Percentiles rank a stretch among this genome's conserved stretches.
These are phyloP conservation scores for Bos indicus DNA, from an alignment of 2,113 vertebrate species.

Conservation along the genomic window DNA sequence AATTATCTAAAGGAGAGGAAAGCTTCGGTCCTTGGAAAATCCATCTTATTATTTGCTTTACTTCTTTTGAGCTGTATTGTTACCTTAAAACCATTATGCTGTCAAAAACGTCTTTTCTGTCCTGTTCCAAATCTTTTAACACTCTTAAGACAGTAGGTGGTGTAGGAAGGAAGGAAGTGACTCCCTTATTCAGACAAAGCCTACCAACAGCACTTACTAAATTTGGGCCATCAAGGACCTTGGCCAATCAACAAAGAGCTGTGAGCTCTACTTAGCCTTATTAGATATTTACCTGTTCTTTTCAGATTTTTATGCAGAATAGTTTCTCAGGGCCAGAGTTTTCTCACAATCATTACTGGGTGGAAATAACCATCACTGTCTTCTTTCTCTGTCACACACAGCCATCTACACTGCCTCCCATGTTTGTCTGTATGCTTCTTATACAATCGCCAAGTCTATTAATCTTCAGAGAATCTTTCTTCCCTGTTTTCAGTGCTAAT, in stretches of 20 bases:
- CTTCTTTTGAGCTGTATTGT: conserved; percentile 55
- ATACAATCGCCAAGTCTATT: not conserved
- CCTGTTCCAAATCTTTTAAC: conserved; percentile 63
- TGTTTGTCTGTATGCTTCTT: not conserved
- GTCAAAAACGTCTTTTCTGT: conserved; percentile 71
- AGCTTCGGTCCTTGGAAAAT: conserved; percentile 53
- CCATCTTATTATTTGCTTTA: conserved; percentile 42
- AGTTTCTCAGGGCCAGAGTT: not conserved
- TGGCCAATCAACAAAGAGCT: conserved; percentile 1
- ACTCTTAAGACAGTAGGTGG: conserved; percentile 61
- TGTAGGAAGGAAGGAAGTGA: conserved; percentile 54
- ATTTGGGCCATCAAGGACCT: conserved; percentile 26
- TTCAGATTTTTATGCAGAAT: not conserved
- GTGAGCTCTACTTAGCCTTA: too few species aligned
- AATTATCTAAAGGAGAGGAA: conserved; percentile 60
- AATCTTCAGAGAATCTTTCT: not conserved
- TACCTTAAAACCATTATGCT: conserved; percentile 68
- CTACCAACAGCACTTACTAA: conserved; percentile 58
- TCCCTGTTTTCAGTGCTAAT: not conserved
- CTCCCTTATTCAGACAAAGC: conserved; percentile 61
- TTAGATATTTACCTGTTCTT: not conserved
- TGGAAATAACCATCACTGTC: not conserved
- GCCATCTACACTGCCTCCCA: not conserved
- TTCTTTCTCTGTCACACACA: not conserved
- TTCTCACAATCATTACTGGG: not conserved